phyloP scores from a whole-genome alignment of 2,888 invertebrate genomes.

The Bibio marci region DNA sequence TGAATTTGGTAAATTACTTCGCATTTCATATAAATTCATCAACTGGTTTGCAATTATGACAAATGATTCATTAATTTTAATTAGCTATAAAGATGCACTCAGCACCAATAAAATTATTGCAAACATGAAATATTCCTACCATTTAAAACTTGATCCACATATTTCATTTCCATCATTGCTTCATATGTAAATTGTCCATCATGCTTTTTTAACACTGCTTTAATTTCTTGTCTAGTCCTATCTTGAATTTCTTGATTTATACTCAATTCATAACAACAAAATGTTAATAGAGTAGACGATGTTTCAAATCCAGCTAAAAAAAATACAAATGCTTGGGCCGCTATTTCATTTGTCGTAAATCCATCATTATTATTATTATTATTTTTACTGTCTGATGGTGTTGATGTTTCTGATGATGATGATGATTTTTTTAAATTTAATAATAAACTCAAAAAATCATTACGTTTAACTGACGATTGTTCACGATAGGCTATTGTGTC shows the following conservation, averaged over 20 bases:
- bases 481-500: conserved; percentile 25
- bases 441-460: conserved; percentile 33
- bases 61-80: too few species aligned
- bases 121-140: conserved; percentile 25
- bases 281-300: conserved; percentile 31
- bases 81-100: too few species aligned
- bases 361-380: conserved; percentile 6
- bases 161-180: conserved; percentile 29
- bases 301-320: conserved; percentile 37
- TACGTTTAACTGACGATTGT: conserved; percentile 23
- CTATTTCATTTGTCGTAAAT: conserved; percentile 29
- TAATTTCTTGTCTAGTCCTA: conserved; percentile 28
- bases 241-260: conserved; percentile 29
- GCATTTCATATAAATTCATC: too few species aligned
- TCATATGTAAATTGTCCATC: conserved; percentile 30
- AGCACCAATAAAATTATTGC: too few species aligned
- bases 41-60: too few species aligned
- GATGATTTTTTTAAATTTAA: conserved; percentile 11
- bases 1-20: too few species aligned
- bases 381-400: too few species aligned
- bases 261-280: conserved; percentile 32
- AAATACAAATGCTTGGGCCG: conserved; percentile 36
- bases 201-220: conserved; percentile 20
- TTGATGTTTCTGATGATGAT: too few species aligned
- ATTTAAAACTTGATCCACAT: conserved; percentile 30